These are phyloP conservation scores for Gephyroberyx darwinii DNA, from an alignment of 2,797 vertebrate genomes.

Conservation along the genomic window DNA sequence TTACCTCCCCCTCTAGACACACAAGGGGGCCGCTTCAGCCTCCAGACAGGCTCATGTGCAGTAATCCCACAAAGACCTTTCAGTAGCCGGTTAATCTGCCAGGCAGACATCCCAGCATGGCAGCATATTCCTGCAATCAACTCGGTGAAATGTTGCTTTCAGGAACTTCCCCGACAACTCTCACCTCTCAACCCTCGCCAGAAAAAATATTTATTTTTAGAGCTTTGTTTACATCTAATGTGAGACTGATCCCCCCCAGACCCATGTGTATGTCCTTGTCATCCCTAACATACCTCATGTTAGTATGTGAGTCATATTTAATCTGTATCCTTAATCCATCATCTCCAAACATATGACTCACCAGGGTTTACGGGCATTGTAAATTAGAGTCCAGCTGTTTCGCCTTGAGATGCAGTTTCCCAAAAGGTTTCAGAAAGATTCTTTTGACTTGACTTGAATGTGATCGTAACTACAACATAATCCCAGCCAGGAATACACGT, in stretches of 20 bases:
- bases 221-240: neutral
- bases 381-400: constrained; percentile 15
- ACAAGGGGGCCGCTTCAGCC: constrained; percentile 52
- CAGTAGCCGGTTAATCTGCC: constrained; percentile 71
- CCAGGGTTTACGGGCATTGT: constrained; percentile 16
- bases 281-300: constrained; percentile 21
- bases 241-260: neutral
- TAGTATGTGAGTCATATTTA: constrained; percentile 58
- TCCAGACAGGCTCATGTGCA: constrained; percentile 71
- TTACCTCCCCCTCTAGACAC: neutral
- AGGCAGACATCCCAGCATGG: constrained; percentile 50
- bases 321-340: constrained; percentile 70
- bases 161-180: neutral
- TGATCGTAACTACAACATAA: neutral
- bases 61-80: constrained; percentile 77
- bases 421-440: neutral
- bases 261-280: constrained; percentile 38
- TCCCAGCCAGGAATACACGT: neutral
- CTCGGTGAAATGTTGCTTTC: neutral
- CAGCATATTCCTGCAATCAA: constrained; percentile 23
- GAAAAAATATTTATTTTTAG: neutral
- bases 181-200: neutral
- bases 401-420: neutral
- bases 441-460: neutral
- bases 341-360: constrained; percentile 52